Evolutionary conservation across 2,888 invertebrate species (phyloP).

Genomic region (Thyatira batis): DNA sequence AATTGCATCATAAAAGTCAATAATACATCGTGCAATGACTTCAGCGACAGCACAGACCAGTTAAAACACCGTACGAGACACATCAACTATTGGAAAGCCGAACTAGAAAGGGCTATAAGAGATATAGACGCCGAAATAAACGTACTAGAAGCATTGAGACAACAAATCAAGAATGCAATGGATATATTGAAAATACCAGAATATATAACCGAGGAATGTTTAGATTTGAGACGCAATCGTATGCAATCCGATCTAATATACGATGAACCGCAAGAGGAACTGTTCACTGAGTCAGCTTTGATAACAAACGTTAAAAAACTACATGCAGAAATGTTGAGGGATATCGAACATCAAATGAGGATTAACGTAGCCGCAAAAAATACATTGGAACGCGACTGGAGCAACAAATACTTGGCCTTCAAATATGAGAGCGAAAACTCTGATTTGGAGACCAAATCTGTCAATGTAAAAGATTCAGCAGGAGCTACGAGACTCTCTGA

Average conservation of each 20-base stretch:
- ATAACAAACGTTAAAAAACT: constrained; percentile 86
- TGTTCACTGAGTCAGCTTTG: constrained; percentile 87
- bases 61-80: constrained; percentile 65
- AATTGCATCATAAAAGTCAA: constrained; percentile 75
- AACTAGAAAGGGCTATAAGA: constrained; percentile 67
- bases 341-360: constrained; percentile 86
- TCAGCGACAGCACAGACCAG: constrained; percentile 68
- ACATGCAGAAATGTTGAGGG: constrained; percentile 84
- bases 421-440: constrained; percentile 88
- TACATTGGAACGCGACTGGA: constrained; percentile 93
- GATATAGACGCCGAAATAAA: constrained; percentile 71
- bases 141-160: constrained; percentile 59
- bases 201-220: constrained; percentile 85
- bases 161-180: constrained; percentile 74
- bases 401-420: constrained; percentile 91
- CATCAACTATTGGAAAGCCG: constrained; percentile 74
- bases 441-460: constrained; percentile 86
- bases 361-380: constrained; percentile 90
- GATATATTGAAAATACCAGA: constrained; percentile 61
- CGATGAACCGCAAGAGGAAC: constrained; percentile 88
- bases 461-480: constrained; percentile 87
- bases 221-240: constrained; percentile 85
- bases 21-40: constrained; percentile 68
- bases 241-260: constrained; percentile 88
- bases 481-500: constrained; percentile 91